Evolutionary conservation across 2,797 vertebrate species (phyloP), one percentile per base, ranked within the genome.

Genomic region (Rhincodon typus): DNA sequence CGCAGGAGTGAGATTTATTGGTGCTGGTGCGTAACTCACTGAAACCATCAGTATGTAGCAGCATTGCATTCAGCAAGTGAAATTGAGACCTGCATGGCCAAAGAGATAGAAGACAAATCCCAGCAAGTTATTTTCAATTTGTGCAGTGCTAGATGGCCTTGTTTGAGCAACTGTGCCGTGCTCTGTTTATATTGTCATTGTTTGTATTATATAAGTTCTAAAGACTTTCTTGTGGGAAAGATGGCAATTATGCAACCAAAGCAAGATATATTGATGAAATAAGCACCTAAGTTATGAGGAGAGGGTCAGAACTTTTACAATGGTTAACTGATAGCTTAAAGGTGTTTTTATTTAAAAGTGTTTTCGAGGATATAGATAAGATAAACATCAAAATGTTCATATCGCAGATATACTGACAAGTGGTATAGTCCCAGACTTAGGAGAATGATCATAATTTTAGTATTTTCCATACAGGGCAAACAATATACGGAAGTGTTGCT

Each of bases 111-210:
- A 84, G 5, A 46, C 17, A 23, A 91, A 91, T 21, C 57, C 38
- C 57, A 38, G 57, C 30, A 91, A 67, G 88, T 0, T 91, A 91
- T 91, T 91, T 91, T 91, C 88, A 91, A 62, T 91, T 91, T 66
- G 57, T 91, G 8, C 66, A 93, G n/a, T 67, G 21, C n/a, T 93
- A 21, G 19, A 42, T 93, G 90, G n/a, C n/a, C 3, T 93, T 21
- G n/a, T 66, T 10, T 93, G n/a, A 42, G 34, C 30, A 34, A 42
- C 4, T 42, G 19, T 69, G 6, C 46, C 0, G 1, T 84, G 38
- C 7, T 19, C 19, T 82, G 79, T 42, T 82, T 42, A 4, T 84
- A n/a, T 69, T 19, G 7, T n/a, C 62, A 93, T 25, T 38, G 62
- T 8, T 57, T 57, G 57, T 57, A 57, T 57, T 8, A 10, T 57